Base-by-base conservation (phyloP, 2,113 vertebrate genomes). In the Serilophus lunatus region DNA sequence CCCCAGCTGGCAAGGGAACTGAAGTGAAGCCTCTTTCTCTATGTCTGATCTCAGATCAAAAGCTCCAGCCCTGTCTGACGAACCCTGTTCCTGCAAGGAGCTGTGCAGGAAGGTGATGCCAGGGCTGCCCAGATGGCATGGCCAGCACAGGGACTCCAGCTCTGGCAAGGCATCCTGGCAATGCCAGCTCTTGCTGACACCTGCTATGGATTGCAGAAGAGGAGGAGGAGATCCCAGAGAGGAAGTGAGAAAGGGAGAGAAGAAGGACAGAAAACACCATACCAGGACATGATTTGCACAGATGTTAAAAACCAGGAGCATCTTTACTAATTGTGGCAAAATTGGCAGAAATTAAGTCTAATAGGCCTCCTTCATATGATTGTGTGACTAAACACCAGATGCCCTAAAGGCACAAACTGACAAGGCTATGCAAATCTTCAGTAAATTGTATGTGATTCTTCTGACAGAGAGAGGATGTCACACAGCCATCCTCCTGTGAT, bases 301-400 rank as follows among this genome's bases (percentile, higher is more conserved):
- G 88, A 84, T 88, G 77, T 92, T 92, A 76, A 88, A 94, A 92
- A 82, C 42, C 5, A 7, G 70, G 69, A 90, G 57, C 57, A 85
- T 76, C 50, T 65, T 71, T 87, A 87, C 66, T 93, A 87, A 95
- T 85, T 91, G 87, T 23, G 2, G 63, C 40, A 85, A 92, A 91
- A 59, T 87, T 96, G 91, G 93, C 93, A 95, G 93, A 94, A 93
- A 50, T 90, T 36, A 80, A 88, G 78, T 50, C 81, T 94, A 90
- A 89, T 92, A 80, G 89, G 63, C 57, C 78, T 93, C 80, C 91
- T 66, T 91, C 45, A 12, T 74, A 56, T 0, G 29, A 70, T 5
- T 88, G 78, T 96, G 87, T 95, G 91, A 94, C 93, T 94, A 95
- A 95, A 89, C 81, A 95, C 66, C 93, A 93, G 87, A 85, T 95